Evolutionary conservation across 2,113 vertebrate genomes (phyloP).

Genomic region (Istiophorus platypterus): DNA sequence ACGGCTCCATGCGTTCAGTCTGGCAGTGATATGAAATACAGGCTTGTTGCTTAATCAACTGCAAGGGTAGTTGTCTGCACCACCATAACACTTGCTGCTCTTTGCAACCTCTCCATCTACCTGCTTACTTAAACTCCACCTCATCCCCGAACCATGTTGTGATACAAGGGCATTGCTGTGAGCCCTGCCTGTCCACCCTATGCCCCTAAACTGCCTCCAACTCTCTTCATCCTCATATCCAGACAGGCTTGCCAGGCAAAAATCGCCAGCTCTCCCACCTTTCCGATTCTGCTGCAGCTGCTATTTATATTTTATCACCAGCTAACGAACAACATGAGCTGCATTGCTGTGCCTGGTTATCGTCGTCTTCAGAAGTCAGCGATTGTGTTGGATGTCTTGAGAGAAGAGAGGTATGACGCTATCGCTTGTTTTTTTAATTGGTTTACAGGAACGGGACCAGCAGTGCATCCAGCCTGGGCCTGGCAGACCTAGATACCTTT

Average conservation of each 20-base stretch:
- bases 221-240: conserved; percentile 68
- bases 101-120: conserved; percentile 61
- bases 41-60: conserved; percentile 34
- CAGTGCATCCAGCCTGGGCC: conserved; percentile 93
- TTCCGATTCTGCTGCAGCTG: conserved; percentile 64
- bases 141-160: conserved; percentile 67
- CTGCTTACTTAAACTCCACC: conserved; percentile 65
- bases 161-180: conserved; percentile 50
- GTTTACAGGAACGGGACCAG: conserved; percentile 94
- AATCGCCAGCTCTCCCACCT: conserved; percentile 54
- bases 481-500: conserved; percentile 93
- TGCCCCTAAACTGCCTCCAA: conserved; percentile 36
- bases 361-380: conserved; percentile 57
- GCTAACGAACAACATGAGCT: conserved; percentile 66
- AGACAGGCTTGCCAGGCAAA: conserved; percentile 42
- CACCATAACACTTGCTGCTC: conserved; percentile 52
- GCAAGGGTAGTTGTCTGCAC: conserved; percentile 20
- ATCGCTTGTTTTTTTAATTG: conserved; percentile 2
- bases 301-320: conserved; percentile 69
- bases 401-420: conserved; percentile 24
- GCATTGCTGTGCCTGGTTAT: conserved; percentile 56
- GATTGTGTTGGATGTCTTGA: conserved; percentile 29
- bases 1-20: conserved; percentile 17
- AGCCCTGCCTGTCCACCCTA: conserved; percentile 47
- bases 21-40: conserved; percentile 10